These are phyloP conservation scores for Agapornis roseicollis DNA, from an alignment of 2,113 vertebrate species.

Conservation along the genomic window DNA sequence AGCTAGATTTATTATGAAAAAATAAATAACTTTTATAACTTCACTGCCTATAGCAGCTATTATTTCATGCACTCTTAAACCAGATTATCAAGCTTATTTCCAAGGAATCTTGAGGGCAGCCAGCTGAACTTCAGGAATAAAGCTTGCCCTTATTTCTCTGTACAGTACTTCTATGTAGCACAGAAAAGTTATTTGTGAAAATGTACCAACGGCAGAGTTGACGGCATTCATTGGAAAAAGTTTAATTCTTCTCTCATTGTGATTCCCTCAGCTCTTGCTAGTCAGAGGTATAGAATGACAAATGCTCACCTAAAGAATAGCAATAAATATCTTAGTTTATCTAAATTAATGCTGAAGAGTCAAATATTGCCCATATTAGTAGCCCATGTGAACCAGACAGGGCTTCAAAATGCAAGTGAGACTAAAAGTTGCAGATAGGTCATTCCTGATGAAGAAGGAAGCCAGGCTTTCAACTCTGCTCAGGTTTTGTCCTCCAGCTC, in stretches of 20 bases:
- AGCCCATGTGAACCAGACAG: neutral
- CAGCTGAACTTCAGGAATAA: slow-evolving; percentile 4
- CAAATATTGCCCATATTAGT: neutral
- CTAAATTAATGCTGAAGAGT: neutral
- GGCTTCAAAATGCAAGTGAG: neutral
- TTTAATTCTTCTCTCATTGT: neutral
- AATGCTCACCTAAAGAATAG: neutral
- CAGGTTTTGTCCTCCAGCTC: neutral
- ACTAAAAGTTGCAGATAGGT: neutral
- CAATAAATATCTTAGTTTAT: neutral
- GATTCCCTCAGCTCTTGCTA: neutral
- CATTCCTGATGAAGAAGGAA: neutral
- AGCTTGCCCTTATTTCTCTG: slow-evolving; percentile 1
- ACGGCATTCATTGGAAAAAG: neutral
- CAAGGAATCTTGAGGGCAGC: neutral
- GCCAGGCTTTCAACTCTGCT: neutral
- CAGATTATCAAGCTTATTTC: slow-evolving; percentile 24
- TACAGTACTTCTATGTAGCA: neutral
- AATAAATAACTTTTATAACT: slow-evolving; percentile 56
- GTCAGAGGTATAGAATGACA: neutral
- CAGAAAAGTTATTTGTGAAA: slow-evolving; percentile 18
- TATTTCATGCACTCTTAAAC: slow-evolving; percentile 3
- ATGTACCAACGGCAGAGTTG: neutral
- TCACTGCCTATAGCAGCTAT: slow-evolving; percentile 9
- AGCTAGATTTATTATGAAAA: slow-evolving; percentile 1